A percentile compares a stretch with the other conserved stretches of the same genome.
phyloP scores from a whole-genome alignment of 2,888 invertebrate species.

The Eupithecia pulchellata region DNA sequence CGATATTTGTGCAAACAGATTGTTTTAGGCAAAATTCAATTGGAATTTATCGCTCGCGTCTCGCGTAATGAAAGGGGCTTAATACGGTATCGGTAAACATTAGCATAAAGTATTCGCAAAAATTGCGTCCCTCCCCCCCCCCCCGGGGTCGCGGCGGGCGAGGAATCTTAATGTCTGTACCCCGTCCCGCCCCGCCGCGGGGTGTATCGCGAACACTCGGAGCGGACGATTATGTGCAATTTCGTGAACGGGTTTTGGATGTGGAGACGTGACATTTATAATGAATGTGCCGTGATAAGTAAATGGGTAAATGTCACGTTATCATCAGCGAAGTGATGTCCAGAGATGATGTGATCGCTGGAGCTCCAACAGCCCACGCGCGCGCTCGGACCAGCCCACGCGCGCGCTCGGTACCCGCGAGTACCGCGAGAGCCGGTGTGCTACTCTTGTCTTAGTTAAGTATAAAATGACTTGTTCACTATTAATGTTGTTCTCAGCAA shows the following conservation, averaged over 20 bases:
- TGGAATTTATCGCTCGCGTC: constrained; percentile 61
- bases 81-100: constrained; percentile 70
- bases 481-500: too few species aligned
- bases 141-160: constrained; percentile 50
- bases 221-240: constrained; percentile 59
- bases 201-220: constrained; percentile 21
- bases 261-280: constrained; percentile 55
- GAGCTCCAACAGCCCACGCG: neutral
- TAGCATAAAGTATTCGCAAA: constrained; percentile 74
- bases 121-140: constrained; percentile 61
- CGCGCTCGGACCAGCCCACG: too few species aligned
- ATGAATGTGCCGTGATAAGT: neutral
- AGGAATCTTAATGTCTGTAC: constrained; percentile 65
- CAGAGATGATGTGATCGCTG: too few species aligned
- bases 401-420: too few species aligned
- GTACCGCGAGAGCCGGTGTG: too few species aligned
- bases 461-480: too few species aligned
- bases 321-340: neutral
- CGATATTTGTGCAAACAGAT: constrained; percentile 72
- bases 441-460: too few species aligned
- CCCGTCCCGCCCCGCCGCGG: constrained; percentile 18
- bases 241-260: constrained; percentile 59
- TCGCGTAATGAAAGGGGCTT: constrained; percentile 68
- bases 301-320: neutral
- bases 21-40: constrained; percentile 72